Base-by-base conservation (phyloP, 2,888 invertebrate genomes). In the Tachina fera region DNA sequence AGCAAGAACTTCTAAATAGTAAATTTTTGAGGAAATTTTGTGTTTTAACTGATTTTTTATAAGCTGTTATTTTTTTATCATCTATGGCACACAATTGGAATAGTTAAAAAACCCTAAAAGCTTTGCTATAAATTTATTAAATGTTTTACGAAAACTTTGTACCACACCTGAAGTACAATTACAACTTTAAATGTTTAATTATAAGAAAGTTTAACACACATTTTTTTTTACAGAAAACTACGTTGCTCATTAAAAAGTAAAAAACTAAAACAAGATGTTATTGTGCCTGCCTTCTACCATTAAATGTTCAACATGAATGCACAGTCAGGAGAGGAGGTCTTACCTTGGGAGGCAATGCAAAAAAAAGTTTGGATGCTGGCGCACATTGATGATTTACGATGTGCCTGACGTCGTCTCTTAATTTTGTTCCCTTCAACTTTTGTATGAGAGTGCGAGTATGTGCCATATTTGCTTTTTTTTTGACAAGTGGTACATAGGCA, bases 301-400 rank as follows among this genome's bases (percentile, higher is more conserved):
- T 49, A 41, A 75, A 75, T 61, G 16, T 76, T 76, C 47, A 77
- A 49, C 58, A 58, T 72, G 63, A 71, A 9, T 79, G 71, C 71
- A 63, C 56, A 45, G 31, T 31, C 16, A 65, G 31, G 65, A 31
- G 6, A 0, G 43, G n/a, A n/a, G n/a, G n/a, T n/a, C 56, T 47
- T 47, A 56, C 19, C 58, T 43, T 16, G 16, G 10, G 43, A 58
- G 67, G 22, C 60, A 60, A 51, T 13, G 31, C 1, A 31, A 4
- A 31, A 31, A 65, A 43, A 60, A 58, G 67, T 67, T 65, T 49
- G 16, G 13, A 43, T 49, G 76, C 58, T 71, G 71, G 56, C 41
- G 19, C 16, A 58, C 56, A 47, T 68, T 70, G 77, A 56, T 84
- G 68, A 77, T 81, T 84, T 81, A 81, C 72, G 81, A 81, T 84